phyloP scores from a whole-genome alignment of 2,797 vertebrate genomes.

The Coregonus suidteri region DNA sequence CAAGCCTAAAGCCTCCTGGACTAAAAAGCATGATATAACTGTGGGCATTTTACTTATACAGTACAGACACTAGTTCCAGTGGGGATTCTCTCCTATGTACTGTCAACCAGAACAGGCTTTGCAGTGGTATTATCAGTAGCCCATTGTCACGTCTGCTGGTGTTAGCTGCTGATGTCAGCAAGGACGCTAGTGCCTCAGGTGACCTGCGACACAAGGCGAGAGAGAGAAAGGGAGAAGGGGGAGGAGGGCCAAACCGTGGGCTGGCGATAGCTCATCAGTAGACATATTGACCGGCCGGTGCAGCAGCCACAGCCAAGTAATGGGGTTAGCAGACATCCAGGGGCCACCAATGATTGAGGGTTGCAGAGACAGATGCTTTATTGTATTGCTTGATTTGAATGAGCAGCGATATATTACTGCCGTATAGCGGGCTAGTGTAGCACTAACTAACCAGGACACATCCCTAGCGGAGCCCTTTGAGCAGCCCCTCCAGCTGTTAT shows the following conservation, averaged over 20 bases:
- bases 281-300: constrained; percentile 54
- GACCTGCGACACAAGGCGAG: constrained; percentile 49
- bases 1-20: no score
- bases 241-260: constrained; percentile 36
- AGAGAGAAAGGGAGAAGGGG: constrained; percentile 23
- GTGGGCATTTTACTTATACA: constrained; percentile 3
- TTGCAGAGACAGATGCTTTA: constrained; percentile 39
- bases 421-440: constrained; percentile 13
- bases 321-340: constrained; percentile 59
- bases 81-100: constrained; percentile 30
- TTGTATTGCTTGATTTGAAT: constrained; percentile 48
- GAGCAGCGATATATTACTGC: constrained; percentile 27
- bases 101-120: constrained; percentile 49
- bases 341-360: constrained; percentile 51
- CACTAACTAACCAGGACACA: constrained; percentile 32
- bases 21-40: background rate
- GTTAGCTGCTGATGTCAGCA: constrained; percentile 58
- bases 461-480: constrained; percentile 10
- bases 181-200: constrained; percentile 50
- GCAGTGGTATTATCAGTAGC: constrained; percentile 55
- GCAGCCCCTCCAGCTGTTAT: background rate
- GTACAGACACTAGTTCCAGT: constrained; percentile 31
- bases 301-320: constrained; percentile 56
- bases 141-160: constrained; percentile 56
- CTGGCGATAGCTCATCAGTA: constrained; percentile 56